These are phyloP conservation scores for Hypotaenidia philippensis DNA, from an alignment of 2,797 vertebrate genomes.

Conservation along the genomic window DNA sequence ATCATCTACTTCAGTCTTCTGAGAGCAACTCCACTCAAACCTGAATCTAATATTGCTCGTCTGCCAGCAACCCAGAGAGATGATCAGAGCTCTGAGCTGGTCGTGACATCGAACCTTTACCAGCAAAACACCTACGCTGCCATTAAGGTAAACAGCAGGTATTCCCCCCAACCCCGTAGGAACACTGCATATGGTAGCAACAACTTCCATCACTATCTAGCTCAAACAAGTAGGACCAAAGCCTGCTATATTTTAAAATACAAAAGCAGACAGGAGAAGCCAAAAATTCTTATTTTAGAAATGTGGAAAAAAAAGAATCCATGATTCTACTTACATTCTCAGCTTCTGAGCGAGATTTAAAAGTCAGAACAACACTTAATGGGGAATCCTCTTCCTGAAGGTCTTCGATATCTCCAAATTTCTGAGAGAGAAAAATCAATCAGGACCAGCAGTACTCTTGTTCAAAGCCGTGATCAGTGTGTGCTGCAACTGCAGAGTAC, in stretches of 20 bases:
- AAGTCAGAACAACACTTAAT: constrained; percentile 88
- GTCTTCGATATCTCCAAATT: constrained; percentile 92
- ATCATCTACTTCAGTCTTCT: background rate
- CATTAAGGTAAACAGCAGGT: background rate
- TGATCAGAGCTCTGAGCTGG: background rate
- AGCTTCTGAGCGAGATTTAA: constrained; percentile 90
- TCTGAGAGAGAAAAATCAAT: constrained; percentile 69
- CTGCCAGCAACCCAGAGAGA: accelerated
- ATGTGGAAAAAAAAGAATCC: background rate
- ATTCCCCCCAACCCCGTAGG: background rate
- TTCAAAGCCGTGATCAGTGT: accelerated
- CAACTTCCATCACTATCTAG: background rate
- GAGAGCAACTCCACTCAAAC: background rate
- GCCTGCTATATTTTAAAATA: background rate
- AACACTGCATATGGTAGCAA: background rate
- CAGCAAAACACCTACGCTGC: background rate
- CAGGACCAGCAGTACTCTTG: background rate
- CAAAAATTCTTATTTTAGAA: background rate
- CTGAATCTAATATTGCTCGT: background rate
- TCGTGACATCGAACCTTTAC: accelerated
- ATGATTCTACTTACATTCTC: constrained; percentile 86
- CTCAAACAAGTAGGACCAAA: background rate
- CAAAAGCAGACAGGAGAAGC: background rate
- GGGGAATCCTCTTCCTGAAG: constrained; percentile 89
- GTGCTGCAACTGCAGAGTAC: background rate